Evolutionary conservation across 2,888 invertebrate genomes (phyloP), one percentile per base, ranked within the genome.

Genomic region (Uloborus plumipes): DNA sequence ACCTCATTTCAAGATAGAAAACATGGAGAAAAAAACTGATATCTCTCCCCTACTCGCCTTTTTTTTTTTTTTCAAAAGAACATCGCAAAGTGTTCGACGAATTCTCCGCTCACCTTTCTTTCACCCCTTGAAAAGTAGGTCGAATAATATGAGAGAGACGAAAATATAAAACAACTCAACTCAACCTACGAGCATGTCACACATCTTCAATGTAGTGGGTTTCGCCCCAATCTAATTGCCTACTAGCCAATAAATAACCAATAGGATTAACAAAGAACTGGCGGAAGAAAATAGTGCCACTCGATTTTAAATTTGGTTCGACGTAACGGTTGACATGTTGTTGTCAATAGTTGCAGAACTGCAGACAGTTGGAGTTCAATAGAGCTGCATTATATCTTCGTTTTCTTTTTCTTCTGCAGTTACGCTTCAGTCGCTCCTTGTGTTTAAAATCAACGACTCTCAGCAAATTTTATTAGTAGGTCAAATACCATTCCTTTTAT

Each of bases 221-320:
- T 70, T 64, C 13, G 59, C 71, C 80, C 55, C 69, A 74, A 26
- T 31, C 69, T 70, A 70, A 81, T 74, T 74, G 74, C 80, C 74
- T 64, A 81, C 74, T 81, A 74, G 70, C 80, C 80, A 81, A 74
- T 74, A 81, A 81, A 81, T 81, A 64, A 67, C 70, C 74, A 65
- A 81, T 75, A 58, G 53, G 80, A 53, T 81, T 81, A 74, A 81
- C 74, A 81, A 74, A 74, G 64, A 50, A 20, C 13, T n/a, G 47
- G 20, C 55, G 80, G 70, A 74, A 81, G 74, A 70, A 81, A 74
- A 73, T 73, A 74, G 65, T 81, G 64, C 79, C 61, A 64, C 18
- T 69, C 39, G 73, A 73, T 79, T 80, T 62, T 55, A 59, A 80
- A 80, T 80, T 80, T 39, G 49, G 47, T 47, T 64, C 2, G 51